Evolutionary conservation across 2,113 vertebrate species (phyloP).

Genomic region (Pituophis catenifer): DNA sequence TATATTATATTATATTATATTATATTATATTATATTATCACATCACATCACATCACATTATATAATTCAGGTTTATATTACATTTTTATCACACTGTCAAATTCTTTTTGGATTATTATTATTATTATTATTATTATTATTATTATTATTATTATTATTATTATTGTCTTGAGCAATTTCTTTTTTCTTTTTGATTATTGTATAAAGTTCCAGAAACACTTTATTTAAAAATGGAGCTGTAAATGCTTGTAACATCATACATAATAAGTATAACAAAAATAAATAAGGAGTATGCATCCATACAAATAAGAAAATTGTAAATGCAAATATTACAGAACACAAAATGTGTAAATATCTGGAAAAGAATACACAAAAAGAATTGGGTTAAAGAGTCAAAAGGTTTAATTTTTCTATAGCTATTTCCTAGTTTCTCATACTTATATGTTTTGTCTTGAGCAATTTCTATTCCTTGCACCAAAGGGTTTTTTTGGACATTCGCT

Average conservation of each 20-base stretch:
- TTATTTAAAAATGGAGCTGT: constrained; percentile 93
- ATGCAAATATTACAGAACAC: constrained; percentile 78
- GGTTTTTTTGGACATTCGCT: not conserved
- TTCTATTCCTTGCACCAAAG: not conserved
- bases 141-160: too few species aligned
- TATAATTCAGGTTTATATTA: not conserved
- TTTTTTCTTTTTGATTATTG: constrained; percentile 30
- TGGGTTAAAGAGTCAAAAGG: constrained; percentile 73
- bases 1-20: too few species aligned
- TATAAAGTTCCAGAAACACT: constrained; percentile 83
- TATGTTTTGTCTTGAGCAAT: constrained; percentile 10
- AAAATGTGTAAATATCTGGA: constrained; percentile 75
- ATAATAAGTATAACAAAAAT: constrained; percentile 89
- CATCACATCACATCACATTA: too few species aligned
- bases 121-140: too few species aligned
- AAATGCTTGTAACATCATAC: constrained; percentile 89
- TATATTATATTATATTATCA: too few species aligned
- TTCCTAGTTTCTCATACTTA: constrained; percentile 51
- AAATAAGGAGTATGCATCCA: constrained; percentile 88
- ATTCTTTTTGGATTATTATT: not conserved
- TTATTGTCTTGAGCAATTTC: too few species aligned
- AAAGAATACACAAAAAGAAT: constrained; percentile 68
- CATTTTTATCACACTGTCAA: not conserved
- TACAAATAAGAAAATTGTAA: constrained; percentile 84
- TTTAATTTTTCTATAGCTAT: constrained; percentile 67